Evolutionary conservation across 2,113 vertebrate species (phyloP).

Genomic region (Strix aluco): DNA sequence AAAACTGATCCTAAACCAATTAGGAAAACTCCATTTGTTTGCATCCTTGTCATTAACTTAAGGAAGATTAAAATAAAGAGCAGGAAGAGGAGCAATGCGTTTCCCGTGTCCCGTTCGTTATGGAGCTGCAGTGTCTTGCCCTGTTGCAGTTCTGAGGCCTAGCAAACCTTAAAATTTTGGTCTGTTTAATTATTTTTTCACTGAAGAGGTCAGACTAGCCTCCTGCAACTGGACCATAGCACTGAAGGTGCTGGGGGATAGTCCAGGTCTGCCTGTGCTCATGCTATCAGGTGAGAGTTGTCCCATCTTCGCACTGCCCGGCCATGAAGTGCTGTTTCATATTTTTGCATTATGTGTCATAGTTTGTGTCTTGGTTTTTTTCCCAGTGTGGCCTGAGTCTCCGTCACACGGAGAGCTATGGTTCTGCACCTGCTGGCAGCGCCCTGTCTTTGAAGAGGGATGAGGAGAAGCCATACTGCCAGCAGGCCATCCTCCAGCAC

Average conservation of each 20-base stretch:
- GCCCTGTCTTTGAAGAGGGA: neutral
- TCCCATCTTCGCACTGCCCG: neutral
- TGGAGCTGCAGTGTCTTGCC: accelerated
- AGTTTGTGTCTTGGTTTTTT: neutral
- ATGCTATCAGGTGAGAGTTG: neutral
- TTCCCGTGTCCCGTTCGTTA: neutral
- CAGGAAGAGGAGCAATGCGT: neutral
- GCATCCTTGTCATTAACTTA: constrained; percentile 14
- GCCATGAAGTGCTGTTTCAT: accelerated
- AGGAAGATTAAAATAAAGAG: constrained; percentile 17
- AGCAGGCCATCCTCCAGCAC: neutral
- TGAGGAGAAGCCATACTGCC: neutral
- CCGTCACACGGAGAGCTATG: accelerated
- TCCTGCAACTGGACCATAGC: neutral
- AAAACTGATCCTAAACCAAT: constrained; percentile 39
- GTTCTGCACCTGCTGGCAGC: neutral
- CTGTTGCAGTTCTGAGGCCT: neutral
- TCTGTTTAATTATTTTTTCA: neutral
- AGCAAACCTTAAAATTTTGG: neutral
- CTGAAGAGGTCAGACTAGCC: neutral
- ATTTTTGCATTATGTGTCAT: neutral
- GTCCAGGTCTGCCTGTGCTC: neutral
- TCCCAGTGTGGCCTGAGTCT: accelerated
- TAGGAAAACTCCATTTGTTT: neutral
- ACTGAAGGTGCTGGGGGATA: neutral